Percentiles rank a stretch among this genome's conserved stretches.
These are phyloP conservation scores for Poecilia picta DNA, from an alignment of 2,797 vertebrate genomes.

Conservation along the genomic window DNA sequence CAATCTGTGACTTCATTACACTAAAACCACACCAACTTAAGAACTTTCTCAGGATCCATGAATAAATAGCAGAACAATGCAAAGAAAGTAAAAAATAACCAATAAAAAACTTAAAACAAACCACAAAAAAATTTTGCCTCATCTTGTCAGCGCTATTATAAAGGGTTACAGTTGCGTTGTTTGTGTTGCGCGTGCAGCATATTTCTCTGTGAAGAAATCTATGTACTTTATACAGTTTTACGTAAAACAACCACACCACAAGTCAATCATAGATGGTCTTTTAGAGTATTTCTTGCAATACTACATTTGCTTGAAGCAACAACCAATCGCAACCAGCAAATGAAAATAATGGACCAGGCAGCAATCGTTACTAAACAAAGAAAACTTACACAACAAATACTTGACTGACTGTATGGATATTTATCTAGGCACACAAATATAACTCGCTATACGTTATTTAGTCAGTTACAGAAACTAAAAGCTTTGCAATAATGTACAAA, in stretches of 20 bases:
- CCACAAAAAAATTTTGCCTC: background rate
- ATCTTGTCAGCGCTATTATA: background rate
- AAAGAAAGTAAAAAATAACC: background rate
- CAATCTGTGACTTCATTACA: conserved; percentile 36
- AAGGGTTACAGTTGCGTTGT: background rate
- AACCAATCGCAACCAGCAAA: background rate
- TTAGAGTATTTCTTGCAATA: background rate
- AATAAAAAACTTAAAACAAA: background rate
- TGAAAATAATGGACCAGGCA: background rate
- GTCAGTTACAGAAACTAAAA: background rate
- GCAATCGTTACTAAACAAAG: background rate
- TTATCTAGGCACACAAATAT: background rate
- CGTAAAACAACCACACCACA: background rate
- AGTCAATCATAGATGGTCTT: background rate
- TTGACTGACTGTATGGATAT: background rate
- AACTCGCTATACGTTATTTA: background rate
- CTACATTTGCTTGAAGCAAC: background rate
- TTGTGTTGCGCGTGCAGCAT: background rate
- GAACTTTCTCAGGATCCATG: conserved; percentile 30
- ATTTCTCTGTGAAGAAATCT: background rate
- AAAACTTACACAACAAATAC: background rate
- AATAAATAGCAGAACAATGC: conserved; percentile 25
- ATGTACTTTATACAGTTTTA: background rate
- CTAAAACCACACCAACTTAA: conserved; percentile 44
- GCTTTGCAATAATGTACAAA: background rate